Evolutionary conservation across 30 jellyfish, hydroid and myxozoan genomes (phyloP), one percentile per base, ranked within the genome.

Genomic region (Euphysa ruthae): DNA sequence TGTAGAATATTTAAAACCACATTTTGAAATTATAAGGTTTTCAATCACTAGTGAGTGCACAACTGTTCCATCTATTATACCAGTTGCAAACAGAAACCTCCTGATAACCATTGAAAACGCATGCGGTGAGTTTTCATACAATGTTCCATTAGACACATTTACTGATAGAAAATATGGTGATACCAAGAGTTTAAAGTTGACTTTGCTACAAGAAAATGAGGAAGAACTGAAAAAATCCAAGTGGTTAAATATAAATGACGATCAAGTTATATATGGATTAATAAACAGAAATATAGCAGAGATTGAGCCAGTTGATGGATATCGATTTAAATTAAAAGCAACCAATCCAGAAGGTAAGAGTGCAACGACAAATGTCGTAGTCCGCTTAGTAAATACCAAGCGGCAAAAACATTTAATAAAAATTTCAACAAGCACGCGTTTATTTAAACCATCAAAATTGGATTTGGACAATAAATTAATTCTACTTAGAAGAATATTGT

Each of bases 81-180:
- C 95, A 6, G 25, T 43, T 3, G 70, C 78, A 2, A 16, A 32
- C 14, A 32, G 33, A 23, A 35, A 77, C 58, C 58, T 84, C 14
- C 28, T 57, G 2, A 13, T 23, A 0, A 49, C 71, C 2, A 55
- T 75, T 52, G 51, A 77, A 0, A 29, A 79, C 0, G 27, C 61
- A 4, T 79, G 94, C 44, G 85, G 89, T 3, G 13, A 21, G 65
- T 72, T 74, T 43, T 33, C 78, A 20, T 79, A 61, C 43, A 35
- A 4, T 4, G 63, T 86, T 13, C 96, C 96, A 19, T 71, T 70
- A 2, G 93, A 79, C 43, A 66, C 88, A 14, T 86, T 86, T 56
- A 58, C 75, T 21, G 96, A 86, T 71, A 60, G 81, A n/a, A 83
- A 73, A 52, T 93, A 86, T 71, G 96, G 96, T 13, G 24, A 65